Evolutionary conservation across 2,888 invertebrate genomes (phyloP).

Genomic region (Phyto melanocephala): DNA sequence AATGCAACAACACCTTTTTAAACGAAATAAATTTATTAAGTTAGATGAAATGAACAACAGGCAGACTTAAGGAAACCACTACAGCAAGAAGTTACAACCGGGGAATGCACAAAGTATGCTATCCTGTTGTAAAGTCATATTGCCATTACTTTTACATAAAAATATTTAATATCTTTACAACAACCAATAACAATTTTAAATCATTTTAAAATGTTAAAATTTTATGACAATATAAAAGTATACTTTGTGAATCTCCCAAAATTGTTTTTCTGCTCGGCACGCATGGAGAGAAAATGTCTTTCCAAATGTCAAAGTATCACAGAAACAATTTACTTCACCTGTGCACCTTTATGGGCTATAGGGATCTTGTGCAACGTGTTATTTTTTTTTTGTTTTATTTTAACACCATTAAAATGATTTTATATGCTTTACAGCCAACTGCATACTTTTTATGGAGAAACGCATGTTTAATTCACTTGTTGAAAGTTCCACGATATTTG

Average conservation of each 20-base stretch:
- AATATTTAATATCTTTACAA: too few species aligned
- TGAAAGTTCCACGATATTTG: neutral
- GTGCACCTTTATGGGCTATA: neutral
- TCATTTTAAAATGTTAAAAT: too few species aligned
- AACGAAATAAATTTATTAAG: neutral
- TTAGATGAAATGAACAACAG: neutral
- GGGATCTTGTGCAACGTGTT: slow-evolving; percentile 5
- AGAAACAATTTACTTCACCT: neutral
- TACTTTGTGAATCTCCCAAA: too few species aligned
- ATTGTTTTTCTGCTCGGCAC: too few species aligned
- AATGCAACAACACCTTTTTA: slow-evolving; percentile 51
- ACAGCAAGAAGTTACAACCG: too few species aligned
- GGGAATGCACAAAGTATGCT: too few species aligned
- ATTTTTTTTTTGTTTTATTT: neutral
- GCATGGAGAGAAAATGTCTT: too few species aligned
- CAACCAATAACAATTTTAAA: too few species aligned
- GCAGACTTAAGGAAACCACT: neutral
- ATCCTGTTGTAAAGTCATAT: too few species aligned
- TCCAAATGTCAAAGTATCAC: too few species aligned
- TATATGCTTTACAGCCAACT: neutral
- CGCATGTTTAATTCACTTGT: slow-evolving; percentile 39
- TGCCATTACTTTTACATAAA: too few species aligned
- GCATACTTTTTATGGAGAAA: neutral
- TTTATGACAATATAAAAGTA: too few species aligned
- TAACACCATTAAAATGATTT: neutral